These are phyloP conservation scores for Bombus polaris DNA, from an alignment of 1,140 invertebrate species.

Conservation along the genomic window DNA sequence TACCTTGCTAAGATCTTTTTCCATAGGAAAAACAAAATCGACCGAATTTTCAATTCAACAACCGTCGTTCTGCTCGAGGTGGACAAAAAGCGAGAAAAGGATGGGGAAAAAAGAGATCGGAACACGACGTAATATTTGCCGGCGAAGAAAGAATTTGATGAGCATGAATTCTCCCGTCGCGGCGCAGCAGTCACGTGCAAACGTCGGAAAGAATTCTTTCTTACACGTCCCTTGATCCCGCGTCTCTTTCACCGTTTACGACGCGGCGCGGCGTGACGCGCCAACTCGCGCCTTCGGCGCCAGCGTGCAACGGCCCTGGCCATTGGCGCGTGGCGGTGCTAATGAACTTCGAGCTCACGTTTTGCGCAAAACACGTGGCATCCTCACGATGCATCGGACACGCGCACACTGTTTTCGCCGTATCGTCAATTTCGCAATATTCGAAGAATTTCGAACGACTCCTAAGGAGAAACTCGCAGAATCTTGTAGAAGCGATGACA, in stretches of 20 bases:
- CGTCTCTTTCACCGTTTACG: not conserved
- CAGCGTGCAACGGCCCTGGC: conserved; percentile 60
- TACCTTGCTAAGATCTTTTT: not conserved
- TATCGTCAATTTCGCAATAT: not conserved
- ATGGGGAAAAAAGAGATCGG: not conserved
- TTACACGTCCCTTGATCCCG: conserved; percentile 9
- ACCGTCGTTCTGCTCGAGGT: too few species aligned
- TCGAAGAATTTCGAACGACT: not conserved
- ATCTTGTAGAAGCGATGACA: not conserved
- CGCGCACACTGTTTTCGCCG: too few species aligned
- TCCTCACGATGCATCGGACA: conserved; percentile 31
- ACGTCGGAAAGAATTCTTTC: conserved; percentile 44
- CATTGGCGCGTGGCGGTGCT: conserved; percentile 65
- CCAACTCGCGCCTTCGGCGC: conserved; percentile 12
- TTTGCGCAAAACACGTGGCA: conserved; percentile 54
- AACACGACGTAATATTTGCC: conserved; percentile 24
- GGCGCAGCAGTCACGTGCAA: conserved; percentile 6
- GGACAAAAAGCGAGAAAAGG: not conserved
- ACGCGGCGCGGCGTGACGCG: not conserved
- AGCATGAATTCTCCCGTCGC: conserved; percentile 28
- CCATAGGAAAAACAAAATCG: not conserved
- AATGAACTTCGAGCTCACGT: conserved; percentile 63
- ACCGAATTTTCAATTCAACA: not conserved
- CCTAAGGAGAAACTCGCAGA: not conserved
- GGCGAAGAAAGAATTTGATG: conserved; percentile 46